Evolutionary conservation across 2,888 invertebrate species (phyloP), one percentile per base, ranked within the genome.

Genomic region (Litoditis marina): DNA sequence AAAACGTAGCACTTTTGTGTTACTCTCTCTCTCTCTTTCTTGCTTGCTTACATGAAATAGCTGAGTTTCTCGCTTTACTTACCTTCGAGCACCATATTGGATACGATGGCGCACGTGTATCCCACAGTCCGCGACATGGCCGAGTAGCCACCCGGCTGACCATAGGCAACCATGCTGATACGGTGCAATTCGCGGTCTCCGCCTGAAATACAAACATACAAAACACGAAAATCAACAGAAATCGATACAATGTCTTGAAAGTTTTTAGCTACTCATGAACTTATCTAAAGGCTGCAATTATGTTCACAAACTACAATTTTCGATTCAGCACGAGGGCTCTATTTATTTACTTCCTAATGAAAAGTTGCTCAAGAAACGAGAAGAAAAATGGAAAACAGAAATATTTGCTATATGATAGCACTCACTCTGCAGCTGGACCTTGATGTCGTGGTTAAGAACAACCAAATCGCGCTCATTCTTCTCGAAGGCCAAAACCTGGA

Each of bases 11-110:
- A n/a, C 13, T 16, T 36, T 36, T 36, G 11, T 36, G 39, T 16
- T 16, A 11, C n/a, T 36, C 39, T 36, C 39, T 36, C 11, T 36
- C 39, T 36, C n/a, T 16, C n/a, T 36, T 36, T 36, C 11, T 16
- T 36, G 39, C 39, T 36, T 36, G 13, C n/a, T 16, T 36, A n/a
- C 39, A 11, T 16, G 39, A 36, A 36, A 16, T 36, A 16, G 13
- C 1, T 36, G 39, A 16, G 11, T 1, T 36, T 36, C n/a, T 7
- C 22, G 28, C 69, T 8, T n/a, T n/a, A n/a, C n/a, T n/a, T 30
- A 91, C 94, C 95, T 84, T 94, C 93, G 16, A 98, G 86, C 66
- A 98, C 88, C 98, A 98, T 99, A 85, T 94, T 94, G 0, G 93
- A 89, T 1, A 95, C 94, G 77, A 98, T 96, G 25, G 92, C 98